Evolutionary conservation across 2,888 invertebrate genomes (phyloP), one percentile per base, ranked within the genome.

Genomic region (Apodemia duryi): DNA sequence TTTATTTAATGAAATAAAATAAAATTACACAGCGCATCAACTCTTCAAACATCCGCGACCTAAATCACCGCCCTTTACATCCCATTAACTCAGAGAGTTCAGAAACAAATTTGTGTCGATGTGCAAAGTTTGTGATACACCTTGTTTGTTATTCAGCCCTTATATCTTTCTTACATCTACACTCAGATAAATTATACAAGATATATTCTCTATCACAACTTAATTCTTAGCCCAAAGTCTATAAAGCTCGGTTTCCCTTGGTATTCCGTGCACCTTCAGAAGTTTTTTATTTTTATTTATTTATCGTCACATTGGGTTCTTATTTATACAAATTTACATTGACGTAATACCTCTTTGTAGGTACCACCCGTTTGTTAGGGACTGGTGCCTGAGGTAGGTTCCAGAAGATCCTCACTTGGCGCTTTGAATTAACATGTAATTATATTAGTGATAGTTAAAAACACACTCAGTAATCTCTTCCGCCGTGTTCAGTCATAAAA

Each of bases 61-160:
- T 73, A 80, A 83, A 83, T 82, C 82, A 76, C 72, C 66, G 32
- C 69, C 76, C 77, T 32, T 82, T 78, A 81, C 82, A 80, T 80
- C 77, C 87, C 86, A 87, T 88, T 88, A 87, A 80, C 81, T 78
- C 77, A 61, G 69, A 52, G 75, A 82, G 82, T 83, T 84, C 74
- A 74, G 78, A 73, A 84, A 83, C 84, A 85, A 82, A 86, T 84
- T 83, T 79, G 75, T 78, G 73, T 71, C 72, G 74, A 79, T 74
- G 71, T 69, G 74, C 75, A 79, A 85, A 85, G 75, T 85, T 84
- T 74, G 74, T 74, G 77, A 79, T 82, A 79, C 77, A 79, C 79
- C 67, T 69, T 69, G 54, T 54, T 54, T 54, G 49, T 57, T 64
- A 67, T 68, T 63, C 66, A 67, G 68, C 67, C 54, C 54, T 29